Percentiles rank a stretch among this genome's conserved stretches.
Evolutionary conservation across 2,797 vertebrate species (phyloP).

Genomic region (Myioborus miniatus): DNA sequence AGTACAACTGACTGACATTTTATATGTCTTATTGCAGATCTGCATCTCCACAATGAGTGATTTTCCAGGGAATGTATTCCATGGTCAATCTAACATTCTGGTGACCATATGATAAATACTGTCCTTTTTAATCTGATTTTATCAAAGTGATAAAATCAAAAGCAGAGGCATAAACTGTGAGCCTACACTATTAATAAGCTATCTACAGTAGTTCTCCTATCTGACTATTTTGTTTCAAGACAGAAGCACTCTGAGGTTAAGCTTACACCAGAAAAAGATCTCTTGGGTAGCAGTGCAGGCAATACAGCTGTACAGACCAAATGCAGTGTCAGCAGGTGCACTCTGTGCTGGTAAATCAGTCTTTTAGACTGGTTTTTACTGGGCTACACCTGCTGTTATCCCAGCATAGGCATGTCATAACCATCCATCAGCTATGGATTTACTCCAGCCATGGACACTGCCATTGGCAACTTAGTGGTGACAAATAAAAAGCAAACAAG

Average conservation of each 20-base stretch:
- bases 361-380: background rate
- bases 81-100: background rate
- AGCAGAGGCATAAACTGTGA: background rate
- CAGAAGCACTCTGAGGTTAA: background rate
- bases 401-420: background rate
- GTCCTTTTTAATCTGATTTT: background rate
- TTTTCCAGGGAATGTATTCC: background rate
- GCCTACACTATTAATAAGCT: background rate
- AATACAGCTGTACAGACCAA: background rate
- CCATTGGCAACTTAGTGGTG: background rate
- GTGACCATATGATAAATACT: background rate
- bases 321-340: background rate
- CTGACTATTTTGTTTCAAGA: background rate
- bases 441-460: background rate
- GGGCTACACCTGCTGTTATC: background rate
- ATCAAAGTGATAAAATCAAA: background rate
- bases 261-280: background rate
- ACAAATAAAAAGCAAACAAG: background rate
- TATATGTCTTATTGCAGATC: background rate
- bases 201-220: background rate
- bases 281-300: background rate
- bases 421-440: accelerated
- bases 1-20: background rate
- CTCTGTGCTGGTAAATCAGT: background rate
- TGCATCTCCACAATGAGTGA: background rate